Evolutionary conservation across 2,797 vertebrate genomes (phyloP).

Genomic region (Gambelia wislizenii): DNA sequence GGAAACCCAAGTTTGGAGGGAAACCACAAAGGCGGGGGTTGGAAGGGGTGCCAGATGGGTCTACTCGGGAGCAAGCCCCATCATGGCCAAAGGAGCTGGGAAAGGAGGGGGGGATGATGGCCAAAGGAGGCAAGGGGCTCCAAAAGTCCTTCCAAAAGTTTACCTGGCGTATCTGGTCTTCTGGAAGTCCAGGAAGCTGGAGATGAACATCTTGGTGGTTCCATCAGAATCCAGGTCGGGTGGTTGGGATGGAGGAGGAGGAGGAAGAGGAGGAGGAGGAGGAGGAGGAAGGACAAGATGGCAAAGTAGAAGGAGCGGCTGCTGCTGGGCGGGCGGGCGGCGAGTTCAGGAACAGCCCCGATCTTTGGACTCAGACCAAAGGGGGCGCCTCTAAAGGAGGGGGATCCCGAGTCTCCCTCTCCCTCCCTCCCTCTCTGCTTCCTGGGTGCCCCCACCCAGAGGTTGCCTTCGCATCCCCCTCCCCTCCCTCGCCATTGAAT

Average conservation of each 20-base stretch:
- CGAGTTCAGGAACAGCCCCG: neutral
- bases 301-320: neutral
- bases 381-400: no score
- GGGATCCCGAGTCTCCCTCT: no score
- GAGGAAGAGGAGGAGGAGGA: neutral
- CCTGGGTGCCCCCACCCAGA: neutral
- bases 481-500: neutral
- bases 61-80: no score
- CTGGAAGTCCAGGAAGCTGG: constrained; percentile 80
- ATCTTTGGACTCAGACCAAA: neutral
- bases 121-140: no score
- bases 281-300: neutral
- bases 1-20: no score
- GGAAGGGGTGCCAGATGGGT: no score
- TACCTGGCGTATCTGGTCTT: constrained; percentile 90
- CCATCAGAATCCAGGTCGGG: constrained; percentile 70
- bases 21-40: no score
- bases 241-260: neutral
- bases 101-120: no score
- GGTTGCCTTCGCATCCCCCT: neutral
- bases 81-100: no score
- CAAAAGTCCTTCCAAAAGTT: constrained; percentile 19
- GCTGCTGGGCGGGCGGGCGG: neutral
- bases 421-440: neutral
- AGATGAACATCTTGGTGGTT: constrained; percentile 74